These are phyloP conservation scores for Ochotona princeps DNA, from an alignment of 2,113 vertebrate genomes.

Conservation along the genomic window DNA sequence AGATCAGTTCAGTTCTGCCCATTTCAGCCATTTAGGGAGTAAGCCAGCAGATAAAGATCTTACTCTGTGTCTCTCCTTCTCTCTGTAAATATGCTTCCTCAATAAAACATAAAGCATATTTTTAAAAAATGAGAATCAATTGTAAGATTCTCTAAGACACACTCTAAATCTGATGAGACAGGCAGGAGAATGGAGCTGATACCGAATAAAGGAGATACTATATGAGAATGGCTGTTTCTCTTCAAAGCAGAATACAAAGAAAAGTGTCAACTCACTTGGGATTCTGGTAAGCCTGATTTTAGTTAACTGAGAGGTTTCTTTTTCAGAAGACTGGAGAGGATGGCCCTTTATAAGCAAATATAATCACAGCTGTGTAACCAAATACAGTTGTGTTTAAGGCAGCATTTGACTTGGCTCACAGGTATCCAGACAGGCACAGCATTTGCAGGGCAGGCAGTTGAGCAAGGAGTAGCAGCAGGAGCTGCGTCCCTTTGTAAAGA, in stretches of 20 bases:
- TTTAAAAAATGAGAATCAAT: neutral
- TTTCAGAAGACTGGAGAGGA: neutral
- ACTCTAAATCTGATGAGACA: neutral
- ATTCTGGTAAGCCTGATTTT: neutral
- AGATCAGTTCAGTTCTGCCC: too few relatives aligned
- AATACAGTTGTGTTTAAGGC: neutral
- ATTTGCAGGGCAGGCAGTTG: neutral
- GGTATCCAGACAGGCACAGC: neutral
- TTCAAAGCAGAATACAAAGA: neutral
- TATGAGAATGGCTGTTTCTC: neutral
- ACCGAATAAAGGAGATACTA: too few relatives aligned
- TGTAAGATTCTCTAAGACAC: neutral
- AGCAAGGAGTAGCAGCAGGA: neutral
- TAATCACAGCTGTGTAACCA: neutral
- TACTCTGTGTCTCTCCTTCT: too few relatives aligned
- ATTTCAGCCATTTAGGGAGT: too few relatives aligned
- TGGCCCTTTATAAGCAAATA: neutral
- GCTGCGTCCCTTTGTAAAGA: neutral
- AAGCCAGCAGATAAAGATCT: too few relatives aligned
- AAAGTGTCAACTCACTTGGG: neutral
- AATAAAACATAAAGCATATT: too few relatives aligned
- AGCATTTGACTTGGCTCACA: neutral
- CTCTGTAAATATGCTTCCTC: too few relatives aligned
- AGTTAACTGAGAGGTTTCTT: neutral
- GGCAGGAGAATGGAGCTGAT: neutral